Base-by-base conservation (phyloP, 1,140 invertebrate genomes). In the Ceratina calcarata region DNA sequence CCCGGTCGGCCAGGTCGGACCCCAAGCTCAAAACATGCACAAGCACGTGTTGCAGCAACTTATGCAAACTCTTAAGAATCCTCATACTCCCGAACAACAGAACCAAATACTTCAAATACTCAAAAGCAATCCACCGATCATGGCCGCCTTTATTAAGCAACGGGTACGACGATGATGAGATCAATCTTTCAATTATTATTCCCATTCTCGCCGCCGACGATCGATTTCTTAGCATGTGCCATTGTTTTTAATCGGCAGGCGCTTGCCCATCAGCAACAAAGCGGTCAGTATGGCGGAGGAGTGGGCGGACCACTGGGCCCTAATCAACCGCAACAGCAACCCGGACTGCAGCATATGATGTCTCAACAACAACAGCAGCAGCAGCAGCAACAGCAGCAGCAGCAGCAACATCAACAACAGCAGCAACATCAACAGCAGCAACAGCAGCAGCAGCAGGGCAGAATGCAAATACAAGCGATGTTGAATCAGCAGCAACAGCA, bases 91-190 rank as follows among this genome's bases (percentile, higher is more conserved):
- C 65, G 97, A 99, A 87, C 97, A 98, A 89, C 98, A 99, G 88
- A 96, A 97, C 88, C 97, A 98, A 93, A 97, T 99, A 68, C 94
- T 99, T 37, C 95, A 96, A 85, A 98, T 99, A 87, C 95, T 99
- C 62, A 99, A 98, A 92, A 96, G 96, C 64, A 98, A 99, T 94
- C 98, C 98, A 62, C 97, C 97, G 78, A 94, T 99, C 15, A 99
- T 99, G 98, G 98, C 98, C 72, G 97, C 98, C 66, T 98, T 99
- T 89, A 98, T 99, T 71, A 98, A 98, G 92, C 97, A 98, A 93
- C 94, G 97, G 93, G 95, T 95, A 86, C 74, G 81, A 45, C 0
- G 20, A 55, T 4, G 4, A 32, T 4, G 27, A 32, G 27, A 32
- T 55, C 20, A 55, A 32, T 10, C 3, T 64, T 37, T 37, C 72